Evolutionary conservation across 2,797 vertebrate genomes (phyloP).

Genomic region (Tauraco hartlaubi): DNA sequence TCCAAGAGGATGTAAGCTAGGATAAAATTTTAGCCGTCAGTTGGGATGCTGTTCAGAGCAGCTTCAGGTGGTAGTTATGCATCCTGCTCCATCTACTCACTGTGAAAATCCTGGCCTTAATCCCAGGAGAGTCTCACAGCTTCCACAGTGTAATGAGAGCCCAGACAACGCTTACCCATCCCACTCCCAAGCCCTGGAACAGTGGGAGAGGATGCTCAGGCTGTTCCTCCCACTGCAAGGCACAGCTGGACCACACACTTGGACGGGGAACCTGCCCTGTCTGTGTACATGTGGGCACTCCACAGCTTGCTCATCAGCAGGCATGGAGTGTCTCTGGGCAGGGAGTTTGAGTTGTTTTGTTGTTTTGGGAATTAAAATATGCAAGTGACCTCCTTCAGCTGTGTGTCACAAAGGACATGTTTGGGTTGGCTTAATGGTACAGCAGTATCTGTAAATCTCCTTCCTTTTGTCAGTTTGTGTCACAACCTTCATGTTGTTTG

Average conservation of each 20-base stretch:
- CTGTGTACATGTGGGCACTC: background rate
- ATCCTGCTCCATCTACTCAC: background rate
- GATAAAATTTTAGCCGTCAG: background rate
- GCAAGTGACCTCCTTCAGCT: slow-evolving; percentile 27
- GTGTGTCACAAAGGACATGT: background rate
- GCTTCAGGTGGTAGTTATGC: background rate
- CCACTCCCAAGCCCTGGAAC: background rate
- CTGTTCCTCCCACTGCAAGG: background rate
- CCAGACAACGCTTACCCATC: background rate
- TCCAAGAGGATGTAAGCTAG: background rate
- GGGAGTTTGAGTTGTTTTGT: background rate
- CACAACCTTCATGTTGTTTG: slow-evolving; percentile 25
- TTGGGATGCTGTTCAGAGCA: background rate
- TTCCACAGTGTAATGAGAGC: background rate
- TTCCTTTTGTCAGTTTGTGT: slow-evolving; percentile 55
- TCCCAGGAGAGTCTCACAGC: background rate
- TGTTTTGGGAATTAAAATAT: slow-evolving; percentile 6
- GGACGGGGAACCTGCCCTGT: background rate
- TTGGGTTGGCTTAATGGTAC: slow-evolving; percentile 51
- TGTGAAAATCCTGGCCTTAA: background rate
- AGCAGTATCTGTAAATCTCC: slow-evolving; percentile 46
- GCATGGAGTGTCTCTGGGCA: background rate
- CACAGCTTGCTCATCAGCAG: background rate
- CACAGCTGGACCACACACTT: background rate
- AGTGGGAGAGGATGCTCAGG: background rate